Percentiles rank a stretch among this genome's conserved stretches.
Evolutionary conservation across 1,140 invertebrate species (phyloP).

Genomic region (Helicoverpa zea): DNA sequence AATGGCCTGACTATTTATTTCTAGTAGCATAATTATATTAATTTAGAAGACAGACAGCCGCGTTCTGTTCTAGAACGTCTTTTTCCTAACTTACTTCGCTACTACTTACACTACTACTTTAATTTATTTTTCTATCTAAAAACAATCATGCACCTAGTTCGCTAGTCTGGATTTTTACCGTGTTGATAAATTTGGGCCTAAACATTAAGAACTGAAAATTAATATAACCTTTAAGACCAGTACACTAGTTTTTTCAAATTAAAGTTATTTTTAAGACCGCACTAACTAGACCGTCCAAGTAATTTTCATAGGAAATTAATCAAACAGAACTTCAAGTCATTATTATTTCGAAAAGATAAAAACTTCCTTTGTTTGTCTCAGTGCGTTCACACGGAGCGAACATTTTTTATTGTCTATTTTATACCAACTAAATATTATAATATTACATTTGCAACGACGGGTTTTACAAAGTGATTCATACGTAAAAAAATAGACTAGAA

Average conservation of each 20-base stretch:
- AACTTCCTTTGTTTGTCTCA: slow-evolving; percentile 48
- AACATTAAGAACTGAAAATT: too few species aligned
- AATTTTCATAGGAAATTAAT: slow-evolving; percentile 52
- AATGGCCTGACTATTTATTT: slow-evolving; percentile 8
- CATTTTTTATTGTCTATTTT: slow-evolving; percentile 44
- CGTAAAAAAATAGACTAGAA: slow-evolving; percentile 3
- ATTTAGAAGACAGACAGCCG: slow-evolving; percentile 33
- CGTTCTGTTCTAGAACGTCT: neutral
- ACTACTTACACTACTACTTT: too few species aligned
- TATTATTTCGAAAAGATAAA: slow-evolving; percentile 48
- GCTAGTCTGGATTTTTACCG: too few species aligned
- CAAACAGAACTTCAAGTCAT: slow-evolving; percentile 51
- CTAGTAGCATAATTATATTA: slow-evolving; percentile 26
- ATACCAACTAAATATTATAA: slow-evolving; percentile 46
- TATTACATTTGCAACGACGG: slow-evolving; percentile 40
- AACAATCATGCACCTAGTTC: too few species aligned
- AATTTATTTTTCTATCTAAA: too few species aligned
- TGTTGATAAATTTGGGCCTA: too few species aligned
- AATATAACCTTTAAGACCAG: too few species aligned
- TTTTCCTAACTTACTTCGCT: too few species aligned
- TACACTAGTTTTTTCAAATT: neutral
- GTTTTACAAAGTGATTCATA: slow-evolving; percentile 44
- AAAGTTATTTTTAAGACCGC: slow-evolving; percentile 9
- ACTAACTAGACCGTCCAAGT: slow-evolving; percentile 49
- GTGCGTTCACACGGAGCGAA: slow-evolving; percentile 43